Conservation (phyloP, 2,113 vertebrate genomes). For the Varanus komodoensis region DNA sequence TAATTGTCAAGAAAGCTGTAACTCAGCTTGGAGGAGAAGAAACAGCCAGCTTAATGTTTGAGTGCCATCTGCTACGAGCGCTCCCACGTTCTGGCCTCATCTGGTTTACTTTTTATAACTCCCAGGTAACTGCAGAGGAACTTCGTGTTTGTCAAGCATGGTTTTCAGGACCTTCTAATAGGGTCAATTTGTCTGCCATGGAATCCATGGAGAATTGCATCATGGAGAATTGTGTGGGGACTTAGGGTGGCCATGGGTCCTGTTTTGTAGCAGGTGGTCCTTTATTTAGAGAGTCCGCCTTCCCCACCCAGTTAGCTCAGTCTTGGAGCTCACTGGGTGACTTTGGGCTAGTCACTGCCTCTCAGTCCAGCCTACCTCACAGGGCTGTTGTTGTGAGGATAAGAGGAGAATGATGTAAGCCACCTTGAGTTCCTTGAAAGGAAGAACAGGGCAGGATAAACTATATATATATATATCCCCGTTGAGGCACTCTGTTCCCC, state of each 20-base stretch:
- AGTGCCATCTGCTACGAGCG: slow-evolving; percentile 80
- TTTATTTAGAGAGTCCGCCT: neutral
- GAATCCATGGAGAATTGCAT: neutral
- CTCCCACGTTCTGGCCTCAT: slow-evolving; percentile 70
- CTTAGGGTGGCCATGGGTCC: neutral
- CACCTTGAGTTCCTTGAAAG: too few relatives aligned
- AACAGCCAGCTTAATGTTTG: slow-evolving; percentile 79
- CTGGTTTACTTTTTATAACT: slow-evolving; percentile 66
- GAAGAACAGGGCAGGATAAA: too few relatives aligned
- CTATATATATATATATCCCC: too few relatives aligned
- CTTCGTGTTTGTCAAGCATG: slow-evolving; percentile 39
- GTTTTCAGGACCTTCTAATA: neutral
- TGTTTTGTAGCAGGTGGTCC: neutral
- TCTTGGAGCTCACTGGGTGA: too few relatives aligned
- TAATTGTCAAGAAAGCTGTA: slow-evolving; percentile 54
- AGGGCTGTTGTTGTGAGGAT: too few relatives aligned
- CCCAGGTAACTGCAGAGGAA: neutral
- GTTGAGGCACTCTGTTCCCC: neutral
- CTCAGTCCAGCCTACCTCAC: too few relatives aligned
- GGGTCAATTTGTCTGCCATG: too few relatives aligned
- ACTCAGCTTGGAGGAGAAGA: slow-evolving; percentile 67
- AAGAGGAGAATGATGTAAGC: too few relatives aligned
- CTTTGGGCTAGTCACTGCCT: too few relatives aligned
- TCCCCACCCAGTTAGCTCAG: too few relatives aligned
- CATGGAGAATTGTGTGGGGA: neutral